These are phyloP conservation scores for Bambusicola thoracicus DNA, from an alignment of 2,113 vertebrate genomes.

Conservation along the genomic window DNA sequence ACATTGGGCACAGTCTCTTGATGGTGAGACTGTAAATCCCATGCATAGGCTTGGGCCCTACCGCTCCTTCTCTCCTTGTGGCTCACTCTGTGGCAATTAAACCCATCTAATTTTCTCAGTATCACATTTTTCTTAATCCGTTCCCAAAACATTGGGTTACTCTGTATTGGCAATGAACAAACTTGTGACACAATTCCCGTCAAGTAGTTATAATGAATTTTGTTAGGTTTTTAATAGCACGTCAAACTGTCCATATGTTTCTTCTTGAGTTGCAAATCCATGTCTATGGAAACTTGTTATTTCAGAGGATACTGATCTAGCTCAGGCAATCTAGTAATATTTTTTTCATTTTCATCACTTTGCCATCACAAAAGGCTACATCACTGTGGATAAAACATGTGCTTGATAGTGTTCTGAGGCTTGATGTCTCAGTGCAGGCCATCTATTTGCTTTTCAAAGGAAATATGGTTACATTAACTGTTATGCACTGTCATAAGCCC, in stretches of 20 bases:
- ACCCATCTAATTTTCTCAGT: background rate
- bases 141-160: background rate
- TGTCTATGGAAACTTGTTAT: background rate
- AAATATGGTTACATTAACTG: background rate
- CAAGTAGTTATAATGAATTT: background rate
- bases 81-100: background rate
- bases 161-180: background rate
- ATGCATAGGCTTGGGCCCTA: accelerated
- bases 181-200: accelerated
- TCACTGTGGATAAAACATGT: background rate
- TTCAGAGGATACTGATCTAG: background rate
- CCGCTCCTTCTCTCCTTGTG: background rate
- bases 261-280: background rate
- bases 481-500: background rate
- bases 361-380: background rate
- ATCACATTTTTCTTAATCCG: background rate
- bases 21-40: background rate
- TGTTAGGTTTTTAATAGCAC: background rate
- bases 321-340: background rate
- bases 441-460: background rate
- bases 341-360: background rate
- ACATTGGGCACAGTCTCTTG: background rate
- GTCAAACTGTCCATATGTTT: background rate
- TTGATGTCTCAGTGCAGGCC: background rate
- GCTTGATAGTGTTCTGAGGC: background rate